Evolutionary conservation across 1,140 invertebrate species (phyloP), one percentile per base, ranked within the genome.

Genomic region (Cheumatopsyche charites): DNA sequence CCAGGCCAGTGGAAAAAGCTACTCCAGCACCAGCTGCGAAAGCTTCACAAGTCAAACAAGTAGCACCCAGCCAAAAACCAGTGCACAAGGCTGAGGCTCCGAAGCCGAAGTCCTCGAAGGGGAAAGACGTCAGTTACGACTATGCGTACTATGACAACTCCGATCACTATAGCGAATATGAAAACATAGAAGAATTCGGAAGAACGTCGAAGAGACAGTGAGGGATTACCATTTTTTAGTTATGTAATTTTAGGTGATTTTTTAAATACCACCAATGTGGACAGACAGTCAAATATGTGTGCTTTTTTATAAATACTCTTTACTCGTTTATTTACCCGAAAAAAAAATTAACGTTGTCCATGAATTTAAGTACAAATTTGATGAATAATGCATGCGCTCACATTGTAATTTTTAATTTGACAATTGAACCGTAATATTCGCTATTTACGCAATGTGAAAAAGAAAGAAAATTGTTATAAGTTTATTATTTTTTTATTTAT

Each of bases 81-180:
- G 63, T 23, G 29, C 36, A 66, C 11, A 43, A 55, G 9, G 19
- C 65, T 21, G 79, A 78, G 6, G 68, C 78, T 15, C 79, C 79
- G 49, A 79, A 80, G 36, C 78, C 80, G 6, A 65, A 78, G 9
- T 79, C 77, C 15, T 62, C 77, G 52, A 55, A 36, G n/a, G 84
- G 84, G 52, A 88, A 89, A 76, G 87, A 88, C 76, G 84, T 81
- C 26, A 89, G 87, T 75, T 90, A 90, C 69, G 89, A 90, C 76
- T 90, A 90, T 75, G 88, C 88, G 7, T 90, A 90, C 77, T 90
- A 90, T 73, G 89, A 89, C 69, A 82, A 82, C 9, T 82, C 85
- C 19, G 79, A 83, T 25, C 84, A 84, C 13, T 85, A 86, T 73
- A 80, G 83, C 29, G 84, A 86, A 78, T 85, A 85, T 70, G 84